Evolutionary conservation across 2,113 vertebrate genomes (phyloP).

Genomic region (Rhinolophus sinicus): DNA sequence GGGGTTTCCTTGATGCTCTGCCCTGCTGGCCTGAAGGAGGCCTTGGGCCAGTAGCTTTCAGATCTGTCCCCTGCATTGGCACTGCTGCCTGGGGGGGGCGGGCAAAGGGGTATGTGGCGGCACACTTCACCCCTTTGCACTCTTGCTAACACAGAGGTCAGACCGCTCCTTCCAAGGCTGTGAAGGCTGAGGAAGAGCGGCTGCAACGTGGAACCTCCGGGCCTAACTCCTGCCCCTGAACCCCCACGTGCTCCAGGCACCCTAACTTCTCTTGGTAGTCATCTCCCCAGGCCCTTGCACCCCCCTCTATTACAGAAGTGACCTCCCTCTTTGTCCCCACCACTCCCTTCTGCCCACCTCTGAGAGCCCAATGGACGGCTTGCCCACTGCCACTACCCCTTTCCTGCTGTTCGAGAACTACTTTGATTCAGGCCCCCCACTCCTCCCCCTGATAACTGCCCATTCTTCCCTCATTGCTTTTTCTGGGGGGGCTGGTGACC

Average conservation of each 20-base stretch:
- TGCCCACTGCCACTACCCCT: no score
- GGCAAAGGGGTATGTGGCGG: no score
- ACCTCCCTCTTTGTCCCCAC: background rate
- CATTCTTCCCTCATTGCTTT: no score
- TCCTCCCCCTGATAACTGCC: no score
- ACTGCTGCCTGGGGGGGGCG: background rate
- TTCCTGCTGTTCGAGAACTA: background rate
- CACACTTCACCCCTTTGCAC: background rate
- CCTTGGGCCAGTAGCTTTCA: background rate
- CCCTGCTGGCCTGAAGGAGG: background rate
- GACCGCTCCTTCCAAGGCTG: background rate
- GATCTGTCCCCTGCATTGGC: background rate
- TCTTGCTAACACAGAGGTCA: background rate
- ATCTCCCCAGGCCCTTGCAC: background rate
- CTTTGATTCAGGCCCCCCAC: background rate
- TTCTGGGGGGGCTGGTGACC: no score
- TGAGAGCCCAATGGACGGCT: background rate
- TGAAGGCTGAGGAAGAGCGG: background rate
- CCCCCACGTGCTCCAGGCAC: background rate
- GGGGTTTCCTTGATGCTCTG: background rate
- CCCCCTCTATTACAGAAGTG: background rate
- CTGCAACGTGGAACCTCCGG: background rate
- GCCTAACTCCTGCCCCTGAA: fast-evolving
- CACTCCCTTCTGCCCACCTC: no score
- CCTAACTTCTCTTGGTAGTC: background rate